Conservation (phyloP, 2,888 invertebrate species). For the Limnephilus marmoratus region DNA sequence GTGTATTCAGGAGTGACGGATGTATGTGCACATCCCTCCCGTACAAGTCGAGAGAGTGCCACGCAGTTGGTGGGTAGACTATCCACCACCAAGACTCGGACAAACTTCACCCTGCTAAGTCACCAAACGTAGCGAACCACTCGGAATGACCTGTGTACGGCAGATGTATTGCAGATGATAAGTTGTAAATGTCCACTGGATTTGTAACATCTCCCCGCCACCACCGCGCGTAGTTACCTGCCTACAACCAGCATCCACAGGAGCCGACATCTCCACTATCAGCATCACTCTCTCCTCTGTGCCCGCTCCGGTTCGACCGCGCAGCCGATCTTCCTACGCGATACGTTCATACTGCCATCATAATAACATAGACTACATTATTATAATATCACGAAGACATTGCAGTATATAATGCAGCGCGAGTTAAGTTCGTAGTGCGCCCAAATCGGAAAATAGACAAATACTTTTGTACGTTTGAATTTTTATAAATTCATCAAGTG, state of each 20-base stretch:
- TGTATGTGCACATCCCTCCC: no score
- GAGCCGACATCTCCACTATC: neutral
- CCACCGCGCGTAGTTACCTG: neutral
- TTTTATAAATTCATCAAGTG: neutral
- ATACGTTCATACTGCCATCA: neutral
- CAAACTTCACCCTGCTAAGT: no score
- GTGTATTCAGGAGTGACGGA: no score
- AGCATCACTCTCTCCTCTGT: neutral
- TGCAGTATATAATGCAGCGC: neutral
- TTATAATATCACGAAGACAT: neutral
- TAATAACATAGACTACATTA: neutral
- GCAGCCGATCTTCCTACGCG: slow-evolving; percentile 25
- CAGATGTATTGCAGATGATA: neutral
- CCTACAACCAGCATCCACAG: neutral
- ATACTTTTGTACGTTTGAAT: neutral
- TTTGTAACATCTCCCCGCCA: neutral
- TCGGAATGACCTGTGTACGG: no score
- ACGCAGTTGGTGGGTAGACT: no score
- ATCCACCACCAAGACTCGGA: no score
- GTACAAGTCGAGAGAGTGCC: no score
- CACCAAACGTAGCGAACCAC: no score
- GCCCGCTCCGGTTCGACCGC: neutral
- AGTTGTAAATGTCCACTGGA: slow-evolving; percentile 8
- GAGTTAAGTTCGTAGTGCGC: slow-evolving; percentile 35
- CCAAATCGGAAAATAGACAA: slow-evolving; percentile 3